Evolutionary conservation across 2,797 vertebrate species (phyloP).

Genomic region (Intellagama lesueurii): DNA sequence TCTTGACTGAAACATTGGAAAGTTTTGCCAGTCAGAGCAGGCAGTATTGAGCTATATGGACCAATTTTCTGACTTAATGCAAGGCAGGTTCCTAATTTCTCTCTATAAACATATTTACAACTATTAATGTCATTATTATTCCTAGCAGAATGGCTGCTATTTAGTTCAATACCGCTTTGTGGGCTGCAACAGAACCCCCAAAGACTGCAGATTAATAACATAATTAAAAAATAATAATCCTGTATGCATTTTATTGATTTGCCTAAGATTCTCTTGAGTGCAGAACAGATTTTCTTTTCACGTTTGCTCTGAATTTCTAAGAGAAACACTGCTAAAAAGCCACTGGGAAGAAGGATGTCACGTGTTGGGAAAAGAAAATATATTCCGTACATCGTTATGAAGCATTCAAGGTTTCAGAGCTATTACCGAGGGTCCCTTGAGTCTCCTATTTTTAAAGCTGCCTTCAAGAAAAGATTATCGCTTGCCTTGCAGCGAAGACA

Average conservation of each 20-base stretch:
- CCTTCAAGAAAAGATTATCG: conserved; percentile 20
- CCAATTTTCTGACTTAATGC: no score
- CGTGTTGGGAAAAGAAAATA: background rate
- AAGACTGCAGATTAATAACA: no score
- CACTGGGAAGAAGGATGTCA: conserved; percentile 15
- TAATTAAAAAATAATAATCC: background rate
- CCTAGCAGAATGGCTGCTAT: no score
- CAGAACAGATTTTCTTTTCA: background rate
- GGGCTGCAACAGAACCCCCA: no score
- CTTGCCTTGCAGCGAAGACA: background rate
- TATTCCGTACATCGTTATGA: conserved; percentile 9
- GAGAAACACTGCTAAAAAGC: background rate
- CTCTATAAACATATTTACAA: no score
- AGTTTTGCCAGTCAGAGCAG: no score
- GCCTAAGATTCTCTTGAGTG: background rate
- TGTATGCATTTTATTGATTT: background rate
- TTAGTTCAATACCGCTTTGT: no score
- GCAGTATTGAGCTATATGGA: no score
- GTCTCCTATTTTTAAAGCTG: conserved; percentile 18
- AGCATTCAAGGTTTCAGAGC: background rate
- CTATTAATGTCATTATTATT: no score
- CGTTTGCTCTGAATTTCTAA: background rate
- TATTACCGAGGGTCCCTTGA: conserved; percentile 2
- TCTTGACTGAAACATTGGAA: no score
- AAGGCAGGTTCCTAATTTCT: no score